Conservation (phyloP, 2,113 vertebrate species). For the Nycticorax nycticorax region DNA sequence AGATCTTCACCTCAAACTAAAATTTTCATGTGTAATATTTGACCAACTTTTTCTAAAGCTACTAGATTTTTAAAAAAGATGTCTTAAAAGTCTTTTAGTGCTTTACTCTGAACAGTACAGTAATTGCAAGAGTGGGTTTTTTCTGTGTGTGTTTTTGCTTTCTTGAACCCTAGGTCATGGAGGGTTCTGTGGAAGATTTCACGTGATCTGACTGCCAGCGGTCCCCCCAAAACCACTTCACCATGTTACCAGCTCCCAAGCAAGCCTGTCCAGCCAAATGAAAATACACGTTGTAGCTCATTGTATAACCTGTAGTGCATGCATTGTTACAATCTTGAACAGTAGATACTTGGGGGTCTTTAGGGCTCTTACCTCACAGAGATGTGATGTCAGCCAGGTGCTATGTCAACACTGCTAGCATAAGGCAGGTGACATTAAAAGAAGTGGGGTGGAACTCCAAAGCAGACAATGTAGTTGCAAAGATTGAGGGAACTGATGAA, state of each 20-base stretch:
- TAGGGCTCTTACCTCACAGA: background rate
- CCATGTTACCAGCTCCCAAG: background rate
- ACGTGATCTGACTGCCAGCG: accelerated
- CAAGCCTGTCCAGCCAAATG: background rate
- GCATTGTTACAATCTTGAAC: background rate
- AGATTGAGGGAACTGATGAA: background rate
- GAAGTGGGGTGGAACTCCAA: background rate
- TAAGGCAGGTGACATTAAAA: background rate
- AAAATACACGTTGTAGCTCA: background rate
- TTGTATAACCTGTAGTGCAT: background rate
- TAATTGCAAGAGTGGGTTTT: background rate
- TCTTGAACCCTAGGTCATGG: background rate
- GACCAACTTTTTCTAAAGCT: background rate
- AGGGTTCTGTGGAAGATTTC: background rate
- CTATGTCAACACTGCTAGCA: background rate
- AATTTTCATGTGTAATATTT: background rate
- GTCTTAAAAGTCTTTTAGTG: background rate
- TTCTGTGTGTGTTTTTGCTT: background rate
- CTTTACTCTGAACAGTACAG: background rate
- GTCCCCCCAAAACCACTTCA: background rate
- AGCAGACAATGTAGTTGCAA: background rate
- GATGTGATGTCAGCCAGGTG: background rate
- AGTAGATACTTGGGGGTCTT: background rate
- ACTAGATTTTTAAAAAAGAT: background rate
- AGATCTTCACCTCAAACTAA: background rate